Conservation (phyloP, 1,140 invertebrate species). For the Hylaeus anthracinus region DNA sequence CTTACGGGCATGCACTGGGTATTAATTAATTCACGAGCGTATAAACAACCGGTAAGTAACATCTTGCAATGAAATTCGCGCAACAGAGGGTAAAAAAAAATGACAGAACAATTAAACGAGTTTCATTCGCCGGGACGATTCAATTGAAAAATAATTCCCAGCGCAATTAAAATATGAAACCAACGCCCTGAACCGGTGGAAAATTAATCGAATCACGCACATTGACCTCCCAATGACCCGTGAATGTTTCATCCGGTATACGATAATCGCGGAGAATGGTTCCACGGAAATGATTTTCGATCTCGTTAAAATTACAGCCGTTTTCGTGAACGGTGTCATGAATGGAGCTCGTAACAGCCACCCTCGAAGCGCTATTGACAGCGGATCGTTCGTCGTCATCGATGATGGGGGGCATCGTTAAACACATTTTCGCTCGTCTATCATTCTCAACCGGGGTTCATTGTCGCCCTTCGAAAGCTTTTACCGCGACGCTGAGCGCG, state of each 20-base stretch:
- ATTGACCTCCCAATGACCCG: neutral
- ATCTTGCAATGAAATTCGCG: no score
- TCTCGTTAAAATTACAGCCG: slow-evolving; percentile 25
- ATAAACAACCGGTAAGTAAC: no score
- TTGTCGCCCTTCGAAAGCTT: slow-evolving; percentile 32
- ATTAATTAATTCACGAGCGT: no score
- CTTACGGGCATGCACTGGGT: no score
- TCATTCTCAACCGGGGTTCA: slow-evolving; percentile 20
- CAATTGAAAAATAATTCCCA: neutral
- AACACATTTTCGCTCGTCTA: slow-evolving; percentile 41
- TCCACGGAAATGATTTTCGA: slow-evolving; percentile 10
- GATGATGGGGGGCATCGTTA: slow-evolving; percentile 33
- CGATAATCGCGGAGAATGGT: neutral
- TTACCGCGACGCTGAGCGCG: slow-evolving; percentile 33
- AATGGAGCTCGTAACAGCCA: slow-evolving; percentile 9
- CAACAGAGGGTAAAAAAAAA: no score
- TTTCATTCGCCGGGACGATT: no score
- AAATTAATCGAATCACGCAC: neutral
- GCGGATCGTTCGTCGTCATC: slow-evolving; percentile 27
- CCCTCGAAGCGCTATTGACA: slow-evolving; percentile 19
- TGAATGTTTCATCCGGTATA: neutral
- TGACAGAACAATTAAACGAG: neutral
- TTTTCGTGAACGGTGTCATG: neutral
- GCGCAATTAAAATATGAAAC: neutral
- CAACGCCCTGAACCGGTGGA: neutral